Evolutionary conservation across 2,113 vertebrate genomes (phyloP), one percentile per base, ranked within the genome.

Genomic region (Arvicanthis niloticus): DNA sequence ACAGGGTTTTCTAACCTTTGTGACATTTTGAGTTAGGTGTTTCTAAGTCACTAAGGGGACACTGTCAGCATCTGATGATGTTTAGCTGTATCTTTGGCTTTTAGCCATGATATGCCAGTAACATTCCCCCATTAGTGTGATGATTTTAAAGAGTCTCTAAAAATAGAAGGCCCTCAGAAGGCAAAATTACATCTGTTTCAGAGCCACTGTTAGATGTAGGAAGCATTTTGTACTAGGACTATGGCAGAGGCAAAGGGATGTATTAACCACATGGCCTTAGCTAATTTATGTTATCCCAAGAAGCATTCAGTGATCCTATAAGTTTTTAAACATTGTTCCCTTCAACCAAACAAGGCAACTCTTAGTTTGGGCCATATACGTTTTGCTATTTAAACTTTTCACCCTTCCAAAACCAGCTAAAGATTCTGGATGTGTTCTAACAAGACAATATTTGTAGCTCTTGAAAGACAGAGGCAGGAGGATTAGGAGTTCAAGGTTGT

Each of bases 371-470:
- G 34, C 42, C 29, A n/a, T 80, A 58, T 7, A 58, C 89, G 56
- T 26, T 40, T 73, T 93, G n/a, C 17, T 72, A 3, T 45, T 70
- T 91, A 81, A 95, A 87, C 12, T 89, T 42, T 86, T 89, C 1
- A 45, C 60, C 42, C 26, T 82, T 86, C 21, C 72, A 70, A 86
- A 88, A 48, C 86, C 24, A 88, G 45, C 22, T 45, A 75, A 95
- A 7, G 29, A 17, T 42, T 60, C 45, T 45, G 16, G 84, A 40
- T 86, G 40, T 48, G 17, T 19, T 86, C 1, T 9, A 67, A 67
- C 82, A 48, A 48, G 60, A 11, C 42, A 16, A 19, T 45, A 85
- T 65, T 67, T 13, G 24, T 31, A 19, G 58, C 26, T 6, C 40
- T 48, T 34, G 60, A 26, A 65, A 86, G 60, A 85, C 4, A 17